These are phyloP conservation scores for Acholoe squamosa DNA, from an alignment of 2,888 invertebrate genomes.

Conservation along the genomic window DNA sequence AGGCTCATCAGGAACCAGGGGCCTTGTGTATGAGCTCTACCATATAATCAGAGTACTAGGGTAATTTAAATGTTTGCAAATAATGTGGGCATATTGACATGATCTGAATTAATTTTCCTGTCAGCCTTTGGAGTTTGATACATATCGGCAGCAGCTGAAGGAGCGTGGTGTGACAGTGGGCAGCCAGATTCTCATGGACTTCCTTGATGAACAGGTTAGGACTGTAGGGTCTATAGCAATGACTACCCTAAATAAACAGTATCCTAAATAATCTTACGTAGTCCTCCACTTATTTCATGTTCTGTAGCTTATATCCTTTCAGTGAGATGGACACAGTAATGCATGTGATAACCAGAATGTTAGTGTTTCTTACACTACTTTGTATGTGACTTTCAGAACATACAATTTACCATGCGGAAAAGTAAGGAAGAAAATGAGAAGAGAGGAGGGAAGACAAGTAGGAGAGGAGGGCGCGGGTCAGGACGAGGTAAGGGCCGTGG, in stretches of 20 bases:
- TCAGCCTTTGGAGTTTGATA: conserved; percentile 84
- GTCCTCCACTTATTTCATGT: too few relatives aligned
- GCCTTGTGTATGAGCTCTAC: too few relatives aligned
- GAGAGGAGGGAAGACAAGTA: conserved; percentile 72
- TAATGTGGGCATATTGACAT: neutral
- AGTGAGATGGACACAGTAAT: too few relatives aligned
- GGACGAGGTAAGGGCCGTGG: neutral
- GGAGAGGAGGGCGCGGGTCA: conserved; percentile 1
- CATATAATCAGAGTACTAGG: too few relatives aligned
- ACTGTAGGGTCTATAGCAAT: neutral
- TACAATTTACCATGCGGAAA: conserved; percentile 66
- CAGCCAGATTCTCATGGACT: conserved; percentile 84
- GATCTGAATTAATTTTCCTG: neutral
- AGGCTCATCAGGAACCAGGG: too few relatives aligned
- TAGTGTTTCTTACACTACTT: too few relatives aligned
- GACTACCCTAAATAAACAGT: too few relatives aligned
- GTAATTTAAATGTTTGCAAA: too few relatives aligned
- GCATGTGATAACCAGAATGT: too few relatives aligned
- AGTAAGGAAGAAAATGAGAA: conserved; percentile 72
- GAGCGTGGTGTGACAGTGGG: conserved; percentile 84
- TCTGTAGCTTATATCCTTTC: too few relatives aligned
- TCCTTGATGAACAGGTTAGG: conserved; percentile 84
- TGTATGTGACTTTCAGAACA: neutral
- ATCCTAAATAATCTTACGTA: too few relatives aligned
- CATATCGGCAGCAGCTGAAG: conserved; percentile 83